Evolutionary conservation across 2,888 invertebrate genomes (phyloP).

Genomic region (Phragmatobia fuliginosa): DNA sequence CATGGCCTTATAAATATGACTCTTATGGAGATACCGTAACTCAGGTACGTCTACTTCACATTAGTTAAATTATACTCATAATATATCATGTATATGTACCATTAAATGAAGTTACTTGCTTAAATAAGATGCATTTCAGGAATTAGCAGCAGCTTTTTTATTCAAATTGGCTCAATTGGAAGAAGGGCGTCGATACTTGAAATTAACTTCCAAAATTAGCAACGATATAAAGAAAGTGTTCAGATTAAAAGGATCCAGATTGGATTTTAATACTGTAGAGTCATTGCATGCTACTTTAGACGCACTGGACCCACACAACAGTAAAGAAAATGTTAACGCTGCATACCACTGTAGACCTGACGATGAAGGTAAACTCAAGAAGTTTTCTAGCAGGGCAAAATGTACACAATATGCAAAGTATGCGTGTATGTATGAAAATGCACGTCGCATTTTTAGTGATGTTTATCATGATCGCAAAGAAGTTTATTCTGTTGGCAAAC

Average conservation of each 20-base stretch:
- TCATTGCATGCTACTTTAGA: constrained; percentile 63
- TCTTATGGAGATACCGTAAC: constrained; percentile 59
- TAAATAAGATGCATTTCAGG: constrained; percentile 56
- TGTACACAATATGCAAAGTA: constrained; percentile 28
- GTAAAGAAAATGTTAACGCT: constrained; percentile 55
- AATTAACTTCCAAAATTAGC: constrained; percentile 73
- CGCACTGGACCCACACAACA: constrained; percentile 59
- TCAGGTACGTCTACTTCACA: constrained; percentile 62
- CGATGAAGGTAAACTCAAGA: constrained; percentile 67
- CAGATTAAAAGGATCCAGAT: constrained; percentile 59
- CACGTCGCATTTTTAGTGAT: constrained; percentile 31
- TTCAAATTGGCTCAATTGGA: constrained; percentile 69
- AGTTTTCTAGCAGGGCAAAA: constrained; percentile 53
- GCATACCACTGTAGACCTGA: constrained; percentile 65
- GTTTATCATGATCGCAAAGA: constrained; percentile 35
- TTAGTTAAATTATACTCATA: background rate
- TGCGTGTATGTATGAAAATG: constrained; percentile 34
- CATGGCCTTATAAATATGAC: constrained; percentile 70
- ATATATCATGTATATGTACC: background rate
- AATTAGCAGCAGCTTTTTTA: constrained; percentile 65
- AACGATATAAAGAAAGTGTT: constrained; percentile 73
- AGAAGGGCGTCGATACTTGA: constrained; percentile 77
- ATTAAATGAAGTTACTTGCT: background rate
- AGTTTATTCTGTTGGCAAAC: constrained; percentile 25
- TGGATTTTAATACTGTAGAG: constrained; percentile 64